These are phyloP conservation scores for Philereme transversata DNA, from an alignment of 2,888 invertebrate species.

Conservation along the genomic window DNA sequence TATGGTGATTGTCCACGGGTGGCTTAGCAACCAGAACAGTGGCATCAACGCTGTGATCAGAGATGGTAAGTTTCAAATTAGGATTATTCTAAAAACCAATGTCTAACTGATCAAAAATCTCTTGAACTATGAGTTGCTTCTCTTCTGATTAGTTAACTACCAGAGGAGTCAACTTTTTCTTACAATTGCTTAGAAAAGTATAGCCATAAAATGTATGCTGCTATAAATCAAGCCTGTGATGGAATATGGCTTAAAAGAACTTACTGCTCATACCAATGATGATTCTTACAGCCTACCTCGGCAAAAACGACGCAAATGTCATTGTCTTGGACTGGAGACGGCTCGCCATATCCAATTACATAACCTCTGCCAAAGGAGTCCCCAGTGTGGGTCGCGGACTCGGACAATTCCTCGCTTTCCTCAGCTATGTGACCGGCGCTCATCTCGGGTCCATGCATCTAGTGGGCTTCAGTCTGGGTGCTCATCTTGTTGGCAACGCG, in stretches of 20 bases:
- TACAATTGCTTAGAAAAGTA: no score
- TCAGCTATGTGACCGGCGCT: conserved; percentile 45
- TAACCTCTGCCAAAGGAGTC: conserved; percentile 51
- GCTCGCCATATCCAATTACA: conserved; percentile 50
- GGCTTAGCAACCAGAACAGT: conserved; percentile 50
- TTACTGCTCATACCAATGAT: no score
- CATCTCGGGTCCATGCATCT: conserved; percentile 50
- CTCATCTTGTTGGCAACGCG: conserved; percentile 58
- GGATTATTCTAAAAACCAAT: no score
- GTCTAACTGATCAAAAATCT: no score
- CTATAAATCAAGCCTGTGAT: no score
- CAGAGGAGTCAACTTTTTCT: no score
- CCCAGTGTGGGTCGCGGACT: conserved; percentile 54
- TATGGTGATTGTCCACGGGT: conserved; percentile 57
- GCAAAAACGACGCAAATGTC: conserved; percentile 50
- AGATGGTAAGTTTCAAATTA: conserved; percentile 43
- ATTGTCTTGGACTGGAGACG: conserved; percentile 60
- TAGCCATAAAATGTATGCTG: no score
- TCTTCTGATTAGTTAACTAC: no score
- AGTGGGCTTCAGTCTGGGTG: conserved; percentile 62
- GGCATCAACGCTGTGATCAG: conserved; percentile 48
- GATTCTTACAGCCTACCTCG: conserved; percentile 45
- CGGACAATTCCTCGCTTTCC: conserved; percentile 54
- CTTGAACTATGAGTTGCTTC: no score
- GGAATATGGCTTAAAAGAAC: no score